Conservation (phyloP, 2,113 vertebrate species). For the Chamaea fasciata region DNA sequence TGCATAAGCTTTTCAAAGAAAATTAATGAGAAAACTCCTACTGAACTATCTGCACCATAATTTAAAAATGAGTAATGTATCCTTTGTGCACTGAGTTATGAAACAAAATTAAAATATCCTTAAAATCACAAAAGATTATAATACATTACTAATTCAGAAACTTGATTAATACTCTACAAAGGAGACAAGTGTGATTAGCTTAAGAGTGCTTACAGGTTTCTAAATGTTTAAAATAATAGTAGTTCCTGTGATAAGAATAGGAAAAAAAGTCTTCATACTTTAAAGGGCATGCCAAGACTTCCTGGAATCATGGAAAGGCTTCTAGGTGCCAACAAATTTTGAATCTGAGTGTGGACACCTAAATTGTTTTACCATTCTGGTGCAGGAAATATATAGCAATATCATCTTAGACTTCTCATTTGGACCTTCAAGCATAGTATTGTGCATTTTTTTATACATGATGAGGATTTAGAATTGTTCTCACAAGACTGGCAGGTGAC, state of each 20-base stretch:
- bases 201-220: neutral
- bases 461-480: neutral
- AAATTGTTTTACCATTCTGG: neutral
- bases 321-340: neutral
- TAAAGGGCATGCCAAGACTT: neutral
- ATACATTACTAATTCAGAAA: neutral
- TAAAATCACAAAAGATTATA: neutral
- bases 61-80: neutral
- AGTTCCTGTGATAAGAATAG: neutral
- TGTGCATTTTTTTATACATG: neutral
- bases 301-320: neutral
- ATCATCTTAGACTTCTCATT: neutral
- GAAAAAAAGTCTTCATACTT: neutral
- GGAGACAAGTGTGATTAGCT: neutral
- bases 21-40: neutral
- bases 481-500: neutral
- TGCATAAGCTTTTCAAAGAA: neutral
- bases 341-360: neutral
- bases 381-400: neutral
- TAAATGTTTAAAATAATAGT: neutral
- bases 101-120: neutral
- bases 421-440: neutral
- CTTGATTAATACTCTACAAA: neutral
- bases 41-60: neutral
- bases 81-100: neutral